A percentile compares a stretch with the other conserved stretches of the same genome.
These are phyloP conservation scores for Geotrypetes seraphini DNA, from an alignment of 2,797 vertebrate species.

Conservation along the genomic window DNA sequence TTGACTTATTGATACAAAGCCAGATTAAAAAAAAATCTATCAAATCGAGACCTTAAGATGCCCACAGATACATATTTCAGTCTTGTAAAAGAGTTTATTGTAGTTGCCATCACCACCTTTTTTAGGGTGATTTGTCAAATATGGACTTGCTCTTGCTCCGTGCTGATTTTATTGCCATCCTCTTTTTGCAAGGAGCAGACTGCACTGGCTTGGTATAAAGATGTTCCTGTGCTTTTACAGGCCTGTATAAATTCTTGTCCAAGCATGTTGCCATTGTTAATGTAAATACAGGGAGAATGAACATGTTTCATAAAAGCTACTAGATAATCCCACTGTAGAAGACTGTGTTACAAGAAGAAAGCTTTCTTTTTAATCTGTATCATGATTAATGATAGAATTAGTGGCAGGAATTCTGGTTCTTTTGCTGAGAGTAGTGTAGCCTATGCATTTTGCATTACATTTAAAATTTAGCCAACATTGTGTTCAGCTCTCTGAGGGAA, in stretches of 20 bases:
- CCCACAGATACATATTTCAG: constrained; percentile 14
- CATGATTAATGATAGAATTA: too few species aligned
- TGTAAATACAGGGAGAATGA: not conserved
- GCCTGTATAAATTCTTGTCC: not conserved
- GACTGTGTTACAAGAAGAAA: too few species aligned
- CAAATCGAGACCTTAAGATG: constrained; percentile 7
- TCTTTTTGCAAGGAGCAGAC: constrained; percentile 11
- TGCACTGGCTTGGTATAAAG: not conserved
- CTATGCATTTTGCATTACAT: too few species aligned
- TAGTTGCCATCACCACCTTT: constrained; percentile 17
- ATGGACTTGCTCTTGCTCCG: constrained; percentile 16
- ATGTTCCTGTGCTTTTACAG: not conserved
- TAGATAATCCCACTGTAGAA: too few species aligned
- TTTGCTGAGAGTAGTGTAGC: too few species aligned
- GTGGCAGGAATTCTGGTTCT: too few species aligned
- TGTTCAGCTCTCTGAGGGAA: not conserved
- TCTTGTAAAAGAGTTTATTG: constrained; percentile 13
- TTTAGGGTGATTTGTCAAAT: constrained; percentile 14
- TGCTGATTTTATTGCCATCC: constrained; percentile 3
- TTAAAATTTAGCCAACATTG: too few species aligned
- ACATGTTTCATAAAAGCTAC: too few species aligned
- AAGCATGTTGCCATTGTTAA: not conserved
- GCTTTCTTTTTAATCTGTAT: too few species aligned
- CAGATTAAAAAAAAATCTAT: constrained; percentile 20
- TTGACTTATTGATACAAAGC: constrained; percentile 25